A percentile compares a stretch with the other conserved stretches of the same genome.
Evolutionary conservation across 2,888 invertebrate genomes (phyloP).

Genomic region (Clepsis dumicolana): DNA sequence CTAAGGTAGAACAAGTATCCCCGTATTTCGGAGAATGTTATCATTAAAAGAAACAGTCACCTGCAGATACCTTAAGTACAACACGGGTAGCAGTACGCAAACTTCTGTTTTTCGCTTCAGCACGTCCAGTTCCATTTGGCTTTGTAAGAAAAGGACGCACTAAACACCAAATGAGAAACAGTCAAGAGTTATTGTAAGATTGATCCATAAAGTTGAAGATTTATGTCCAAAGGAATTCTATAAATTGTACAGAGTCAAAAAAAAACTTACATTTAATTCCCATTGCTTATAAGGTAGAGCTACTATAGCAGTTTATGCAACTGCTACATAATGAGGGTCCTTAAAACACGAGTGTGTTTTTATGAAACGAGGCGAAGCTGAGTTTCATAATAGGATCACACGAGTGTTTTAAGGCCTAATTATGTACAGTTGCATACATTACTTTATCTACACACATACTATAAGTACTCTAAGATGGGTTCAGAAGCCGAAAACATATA

Average conservation of each 20-base stretch:
- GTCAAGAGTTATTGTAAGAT: background rate
- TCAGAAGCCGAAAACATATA: too few species aligned
- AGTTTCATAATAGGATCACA: too few species aligned
- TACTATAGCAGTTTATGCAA: background rate
- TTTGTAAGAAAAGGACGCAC: background rate
- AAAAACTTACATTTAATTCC: too few species aligned
- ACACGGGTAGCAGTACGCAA: background rate
- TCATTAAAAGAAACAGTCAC: slow-evolving; percentile 5
- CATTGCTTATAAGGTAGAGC: too few species aligned
- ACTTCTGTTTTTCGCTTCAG: background rate
- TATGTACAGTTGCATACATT: too few species aligned
- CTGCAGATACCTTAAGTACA: background rate
- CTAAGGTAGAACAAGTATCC: background rate
- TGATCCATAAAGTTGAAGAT: background rate
- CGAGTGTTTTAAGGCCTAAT: too few species aligned
- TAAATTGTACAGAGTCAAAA: background rate
- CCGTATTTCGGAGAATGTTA: background rate
- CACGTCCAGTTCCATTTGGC: background rate
- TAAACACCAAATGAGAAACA: background rate
- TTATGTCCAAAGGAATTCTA: background rate
- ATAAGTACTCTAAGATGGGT: too few species aligned
- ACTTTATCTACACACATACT: too few species aligned
- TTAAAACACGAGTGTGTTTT: too few species aligned
- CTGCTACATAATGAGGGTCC: background rate
- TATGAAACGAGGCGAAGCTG: too few species aligned